Evolutionary conservation across 2,888 invertebrate genomes (phyloP).

Genomic region (Crepidodera aurea): DNA sequence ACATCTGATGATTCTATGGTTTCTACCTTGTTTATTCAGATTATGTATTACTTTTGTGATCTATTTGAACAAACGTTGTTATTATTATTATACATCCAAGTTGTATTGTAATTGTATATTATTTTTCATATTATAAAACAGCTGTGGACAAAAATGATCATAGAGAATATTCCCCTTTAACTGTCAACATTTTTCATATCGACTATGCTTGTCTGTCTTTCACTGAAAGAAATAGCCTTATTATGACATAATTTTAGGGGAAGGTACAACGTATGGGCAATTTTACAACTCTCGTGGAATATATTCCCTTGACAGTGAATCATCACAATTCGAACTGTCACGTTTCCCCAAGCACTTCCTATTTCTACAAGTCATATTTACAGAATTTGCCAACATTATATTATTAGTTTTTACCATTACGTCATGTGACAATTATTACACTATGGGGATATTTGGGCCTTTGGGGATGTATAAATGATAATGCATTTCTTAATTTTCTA

Average conservation of each 20-base stretch:
- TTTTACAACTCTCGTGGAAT: constrained; percentile 33
- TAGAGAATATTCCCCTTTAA: neutral
- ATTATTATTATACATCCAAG: too few relatives aligned
- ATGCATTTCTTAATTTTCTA: neutral
- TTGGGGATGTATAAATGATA: neutral
- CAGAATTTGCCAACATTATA: constrained; percentile 46
- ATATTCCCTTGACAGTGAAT: constrained; percentile 40
- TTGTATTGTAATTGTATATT: too few relatives aligned
- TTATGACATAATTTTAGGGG: constrained; percentile 37
- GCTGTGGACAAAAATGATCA: too few relatives aligned
- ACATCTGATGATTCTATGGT: too few relatives aligned
- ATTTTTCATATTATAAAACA: too few relatives aligned
- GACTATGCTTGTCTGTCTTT: constrained; percentile 1
- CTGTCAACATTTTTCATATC: neutral
- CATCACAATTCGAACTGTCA: constrained; percentile 33
- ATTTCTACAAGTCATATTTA: constrained; percentile 42
- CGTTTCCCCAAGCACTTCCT: constrained; percentile 33
- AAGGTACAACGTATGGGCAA: constrained; percentile 32
- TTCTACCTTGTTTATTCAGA: too few relatives aligned
- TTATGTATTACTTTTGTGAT: too few relatives aligned
- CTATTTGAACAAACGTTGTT: too few relatives aligned
- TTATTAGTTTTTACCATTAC: constrained; percentile 40
- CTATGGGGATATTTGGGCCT: constrained; percentile 1
- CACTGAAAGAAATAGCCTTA: constrained; percentile 38
- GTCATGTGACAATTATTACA: constrained; percentile 25